Evolutionary conservation across 2,888 invertebrate genomes (phyloP).

Genomic region (Frankliniella intonsa): DNA sequence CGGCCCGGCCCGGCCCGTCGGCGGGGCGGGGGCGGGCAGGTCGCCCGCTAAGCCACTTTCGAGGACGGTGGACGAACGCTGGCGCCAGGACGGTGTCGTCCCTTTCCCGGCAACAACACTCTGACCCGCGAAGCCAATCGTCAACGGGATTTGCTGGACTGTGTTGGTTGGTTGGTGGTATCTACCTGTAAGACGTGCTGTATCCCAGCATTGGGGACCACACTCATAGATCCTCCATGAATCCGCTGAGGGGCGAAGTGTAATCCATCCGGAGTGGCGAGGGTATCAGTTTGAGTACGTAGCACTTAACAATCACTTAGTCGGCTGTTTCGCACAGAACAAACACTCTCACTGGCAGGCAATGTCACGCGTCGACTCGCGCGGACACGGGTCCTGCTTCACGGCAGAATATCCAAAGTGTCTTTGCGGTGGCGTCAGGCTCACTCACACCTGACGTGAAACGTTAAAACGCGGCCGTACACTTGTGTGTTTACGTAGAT

Average conservation of each 20-base stretch:
- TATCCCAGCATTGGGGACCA: slow-evolving; percentile 14
- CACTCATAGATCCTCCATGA: slow-evolving; percentile 10
- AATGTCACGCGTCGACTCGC: background rate
- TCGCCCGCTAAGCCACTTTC: background rate
- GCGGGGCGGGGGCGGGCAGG: background rate
- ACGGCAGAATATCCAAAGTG: slow-evolving; percentile 1
- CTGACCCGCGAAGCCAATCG: too few relatives aligned
- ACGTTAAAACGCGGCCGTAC: too few relatives aligned
- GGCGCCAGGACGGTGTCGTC: too few relatives aligned
- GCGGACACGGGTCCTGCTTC: too few relatives aligned
- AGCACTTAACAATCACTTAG: background rate
- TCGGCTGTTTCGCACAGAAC: background rate
- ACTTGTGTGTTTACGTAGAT: background rate
- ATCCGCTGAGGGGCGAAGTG: background rate
- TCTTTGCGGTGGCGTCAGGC: background rate
- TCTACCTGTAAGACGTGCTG: slow-evolving; percentile 16
- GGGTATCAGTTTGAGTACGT: background rate
- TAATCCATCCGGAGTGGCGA: slow-evolving; percentile 2
- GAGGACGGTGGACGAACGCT: too few relatives aligned
- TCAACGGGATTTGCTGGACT: too few relatives aligned
- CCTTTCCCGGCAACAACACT: too few relatives aligned
- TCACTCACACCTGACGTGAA: too few relatives aligned
- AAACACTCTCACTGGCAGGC: background rate
- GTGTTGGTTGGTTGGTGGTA: background rate
- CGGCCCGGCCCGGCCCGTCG: background rate